Conservation (phyloP, 2,888 invertebrate genomes). For the Myopa tessellatipennis region DNA sequence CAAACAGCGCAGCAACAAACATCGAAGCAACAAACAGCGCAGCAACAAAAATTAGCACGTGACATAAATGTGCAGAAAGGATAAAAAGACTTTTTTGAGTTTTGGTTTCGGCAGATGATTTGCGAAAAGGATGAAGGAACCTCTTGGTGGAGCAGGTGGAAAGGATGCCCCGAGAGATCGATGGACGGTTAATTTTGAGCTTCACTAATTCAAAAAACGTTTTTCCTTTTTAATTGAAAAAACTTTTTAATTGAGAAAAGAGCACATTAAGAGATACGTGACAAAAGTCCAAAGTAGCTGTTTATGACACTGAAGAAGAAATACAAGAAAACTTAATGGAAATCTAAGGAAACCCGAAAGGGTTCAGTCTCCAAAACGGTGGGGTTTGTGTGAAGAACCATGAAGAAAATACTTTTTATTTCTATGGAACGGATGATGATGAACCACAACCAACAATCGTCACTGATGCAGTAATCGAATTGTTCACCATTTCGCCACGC, state of each 20-base stretch:
- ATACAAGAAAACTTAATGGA: too few species aligned
- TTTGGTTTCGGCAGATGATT: background rate
- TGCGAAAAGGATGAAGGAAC: background rate
- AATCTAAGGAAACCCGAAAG: background rate
- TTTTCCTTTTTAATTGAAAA: background rate
- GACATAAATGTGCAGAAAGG: background rate
- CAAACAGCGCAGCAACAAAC: background rate
- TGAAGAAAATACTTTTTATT: too few species aligned
- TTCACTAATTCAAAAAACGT: background rate
- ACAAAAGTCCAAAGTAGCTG: background rate
- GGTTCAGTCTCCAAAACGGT: too few species aligned
- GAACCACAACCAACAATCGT: too few species aligned
- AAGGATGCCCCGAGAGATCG: background rate
- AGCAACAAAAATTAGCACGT: background rate
- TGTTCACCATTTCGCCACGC: too few species aligned
- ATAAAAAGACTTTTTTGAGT: background rate
- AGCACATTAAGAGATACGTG: background rate
- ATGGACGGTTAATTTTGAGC: conserved; percentile 7
- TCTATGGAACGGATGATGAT: too few species aligned
- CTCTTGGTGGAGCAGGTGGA: too few species aligned
- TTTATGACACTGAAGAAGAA: background rate
- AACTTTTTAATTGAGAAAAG: background rate
- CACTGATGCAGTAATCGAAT: too few species aligned
- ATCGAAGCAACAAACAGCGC: too few species aligned
- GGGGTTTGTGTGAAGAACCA: too few species aligned